Percentiles rank a stretch among this genome's conserved stretches.
Evolutionary conservation across 1,140 invertebrate species (phyloP).

Genomic region (Lasioglossum albipes): DNA sequence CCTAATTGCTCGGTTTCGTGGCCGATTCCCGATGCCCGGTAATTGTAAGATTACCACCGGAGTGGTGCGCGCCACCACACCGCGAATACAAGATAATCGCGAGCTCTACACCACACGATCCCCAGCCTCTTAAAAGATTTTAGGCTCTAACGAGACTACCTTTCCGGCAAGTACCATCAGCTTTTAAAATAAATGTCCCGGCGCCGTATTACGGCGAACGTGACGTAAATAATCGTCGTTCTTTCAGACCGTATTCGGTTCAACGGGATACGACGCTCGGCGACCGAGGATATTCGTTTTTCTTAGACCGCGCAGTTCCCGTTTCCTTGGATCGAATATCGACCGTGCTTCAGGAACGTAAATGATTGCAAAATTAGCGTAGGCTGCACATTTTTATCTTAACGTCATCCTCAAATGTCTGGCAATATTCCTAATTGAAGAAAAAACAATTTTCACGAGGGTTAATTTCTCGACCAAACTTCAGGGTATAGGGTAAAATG

Average conservation of each 20-base stretch:
- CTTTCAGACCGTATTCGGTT: background rate
- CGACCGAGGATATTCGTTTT: no score
- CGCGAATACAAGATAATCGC: conserved; percentile 24
- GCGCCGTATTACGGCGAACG: background rate
- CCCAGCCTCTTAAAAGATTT: background rate
- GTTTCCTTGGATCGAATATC: no score
- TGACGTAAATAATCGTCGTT: background rate
- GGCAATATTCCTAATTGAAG: no score
- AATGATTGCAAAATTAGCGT: no score
- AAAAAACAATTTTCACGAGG: no score
- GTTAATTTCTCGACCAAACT: no score
- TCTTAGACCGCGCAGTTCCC: no score
- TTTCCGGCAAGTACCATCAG: background rate
- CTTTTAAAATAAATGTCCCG: background rate
- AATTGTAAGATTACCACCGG: conserved; percentile 31
- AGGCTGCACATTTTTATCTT: no score
- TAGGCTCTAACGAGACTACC: conserved; percentile 9
- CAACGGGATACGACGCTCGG: no score
- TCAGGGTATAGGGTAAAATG: no score
- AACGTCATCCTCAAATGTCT: no score
- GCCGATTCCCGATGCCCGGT: conserved; percentile 21
- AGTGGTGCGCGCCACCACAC: background rate
- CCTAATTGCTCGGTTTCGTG: conserved; percentile 51
- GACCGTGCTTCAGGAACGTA: no score
- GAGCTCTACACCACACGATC: background rate